These are phyloP conservation scores for Eristalinus aeneus DNA, from an alignment of 2,888 invertebrate species.

Conservation along the genomic window DNA sequence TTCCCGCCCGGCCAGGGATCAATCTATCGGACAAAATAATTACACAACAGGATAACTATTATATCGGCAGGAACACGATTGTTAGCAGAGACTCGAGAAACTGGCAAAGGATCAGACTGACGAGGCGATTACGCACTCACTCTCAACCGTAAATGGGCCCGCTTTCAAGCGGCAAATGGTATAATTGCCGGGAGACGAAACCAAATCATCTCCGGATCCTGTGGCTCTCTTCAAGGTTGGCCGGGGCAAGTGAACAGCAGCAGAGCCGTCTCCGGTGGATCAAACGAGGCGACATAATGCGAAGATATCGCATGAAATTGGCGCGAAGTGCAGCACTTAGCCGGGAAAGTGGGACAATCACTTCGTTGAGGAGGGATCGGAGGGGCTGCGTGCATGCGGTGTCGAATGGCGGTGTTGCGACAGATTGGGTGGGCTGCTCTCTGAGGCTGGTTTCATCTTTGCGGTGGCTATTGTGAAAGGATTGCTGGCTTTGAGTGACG, in stretches of 20 bases:
- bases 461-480: neutral
- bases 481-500: neutral
- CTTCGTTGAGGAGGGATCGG: neutral
- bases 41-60: constrained; percentile 73
- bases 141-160: constrained; percentile 60
- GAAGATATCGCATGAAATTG: constrained; percentile 37
- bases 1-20: constrained; percentile 56
- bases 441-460: neutral
- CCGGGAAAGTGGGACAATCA: neutral
- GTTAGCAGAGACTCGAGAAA: constrained; percentile 67
- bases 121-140: constrained; percentile 49
- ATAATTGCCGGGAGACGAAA: constrained; percentile 65
- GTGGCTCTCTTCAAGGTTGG: constrained; percentile 32
- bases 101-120: constrained; percentile 32
- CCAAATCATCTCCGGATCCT: constrained; percentile 47
- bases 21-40: constrained; percentile 69
- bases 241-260: constrained; percentile 56
- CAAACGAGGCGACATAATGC: constrained; percentile 66
- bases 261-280: constrained; percentile 12
- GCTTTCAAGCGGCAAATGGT: constrained; percentile 25
- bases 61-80: constrained; percentile 73
- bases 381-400: neutral
- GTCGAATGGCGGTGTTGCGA: neutral
- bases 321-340: constrained; percentile 54
- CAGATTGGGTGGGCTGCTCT: neutral